Evolutionary conservation across 2,113 vertebrate species (phyloP), one percentile per base, ranked within the genome.

Genomic region (Origma solitaria): DNA sequence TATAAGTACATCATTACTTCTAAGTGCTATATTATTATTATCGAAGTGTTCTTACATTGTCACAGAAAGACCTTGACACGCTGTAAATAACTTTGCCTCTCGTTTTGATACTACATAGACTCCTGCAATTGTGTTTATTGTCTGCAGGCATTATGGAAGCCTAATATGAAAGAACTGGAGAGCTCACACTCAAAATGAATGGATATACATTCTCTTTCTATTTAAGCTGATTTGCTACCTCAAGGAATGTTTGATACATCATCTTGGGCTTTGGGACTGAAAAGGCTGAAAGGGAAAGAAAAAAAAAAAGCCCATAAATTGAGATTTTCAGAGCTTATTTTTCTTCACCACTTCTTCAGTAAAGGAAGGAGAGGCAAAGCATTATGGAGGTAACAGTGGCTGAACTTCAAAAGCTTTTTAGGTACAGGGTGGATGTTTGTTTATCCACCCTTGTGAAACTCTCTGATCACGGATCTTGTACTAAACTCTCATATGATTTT

Each of bases 1-100:
- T 96, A 80, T 94, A 94, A 97, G 98, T 83, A 88, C 94, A 92
- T 96, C 97, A 75, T 92, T 94, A 94, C 97, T 95, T 73, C 91
- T 44, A 90, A 96, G 98, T 66, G 96, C 96, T 97, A 97, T 97
- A 93, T 96, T 97, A 82, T 97, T 96, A 88, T 95, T 95, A 95
- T 97, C 20, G 13, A 78, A 94, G 93, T 57, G 93, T 96, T 95
- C 95, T 94, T 88, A 76, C 50, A 80, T 94, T 56, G 68, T 96
- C 92, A 66, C 86, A 44, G 96, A 71, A 79, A 97, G 97, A 97
- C 98, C 98, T 98, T 98, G 98, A 98, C 97, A 96, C 68, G 51
- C 72, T 83, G 91, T 57, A 89, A 93, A 90, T 93, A 86, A 75
- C 88, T 51, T 93, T 68, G 92, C 94, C 95, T 97, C 93, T 97